Percentiles rank a stretch among this genome's conserved stretches.
Conservation (phyloP, 2,113 vertebrate genomes). For the Etheostoma cragini region DNA sequence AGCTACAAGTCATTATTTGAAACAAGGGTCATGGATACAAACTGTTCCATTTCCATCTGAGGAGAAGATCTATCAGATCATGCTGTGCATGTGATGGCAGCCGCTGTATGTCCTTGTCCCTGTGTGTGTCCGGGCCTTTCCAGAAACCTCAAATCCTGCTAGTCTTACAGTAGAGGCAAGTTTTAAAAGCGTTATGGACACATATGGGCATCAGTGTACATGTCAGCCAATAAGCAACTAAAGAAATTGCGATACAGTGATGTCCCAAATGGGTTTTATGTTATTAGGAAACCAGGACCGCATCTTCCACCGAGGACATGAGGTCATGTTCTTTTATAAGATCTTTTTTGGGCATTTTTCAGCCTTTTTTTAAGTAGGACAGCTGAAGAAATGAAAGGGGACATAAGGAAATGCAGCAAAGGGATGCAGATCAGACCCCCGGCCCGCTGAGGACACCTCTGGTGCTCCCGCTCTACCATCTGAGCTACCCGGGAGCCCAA, state of each 20-base stretch:
- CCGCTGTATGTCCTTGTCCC: not conserved
- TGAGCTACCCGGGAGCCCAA: no score
- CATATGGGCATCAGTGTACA: not conserved
- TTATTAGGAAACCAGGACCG: not conserved
- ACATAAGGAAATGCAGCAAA: no score
- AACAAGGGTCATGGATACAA: conserved; percentile 5
- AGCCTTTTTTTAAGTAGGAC: no score
- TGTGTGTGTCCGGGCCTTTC: not conserved
- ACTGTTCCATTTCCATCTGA: conserved; percentile 22
- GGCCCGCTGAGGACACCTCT: no score
- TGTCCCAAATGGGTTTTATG: no score
- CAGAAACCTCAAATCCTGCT: not conserved
- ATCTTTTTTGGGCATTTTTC: no score
- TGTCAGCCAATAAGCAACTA: not conserved
- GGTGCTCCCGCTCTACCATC: no score
- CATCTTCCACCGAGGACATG: not conserved
- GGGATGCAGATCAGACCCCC: no score
- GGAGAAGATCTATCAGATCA: not conserved
- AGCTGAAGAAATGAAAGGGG: no score
- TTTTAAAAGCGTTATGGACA: not conserved
- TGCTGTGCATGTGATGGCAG: not conserved
- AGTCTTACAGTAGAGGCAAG: not conserved
- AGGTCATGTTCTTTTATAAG: not conserved
- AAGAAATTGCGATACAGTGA: not conserved
- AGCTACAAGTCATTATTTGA: conserved; percentile 28